These are phyloP conservation scores for Coenonympha arcania DNA, from an alignment of 2,888 invertebrate species.

Conservation along the genomic window DNA sequence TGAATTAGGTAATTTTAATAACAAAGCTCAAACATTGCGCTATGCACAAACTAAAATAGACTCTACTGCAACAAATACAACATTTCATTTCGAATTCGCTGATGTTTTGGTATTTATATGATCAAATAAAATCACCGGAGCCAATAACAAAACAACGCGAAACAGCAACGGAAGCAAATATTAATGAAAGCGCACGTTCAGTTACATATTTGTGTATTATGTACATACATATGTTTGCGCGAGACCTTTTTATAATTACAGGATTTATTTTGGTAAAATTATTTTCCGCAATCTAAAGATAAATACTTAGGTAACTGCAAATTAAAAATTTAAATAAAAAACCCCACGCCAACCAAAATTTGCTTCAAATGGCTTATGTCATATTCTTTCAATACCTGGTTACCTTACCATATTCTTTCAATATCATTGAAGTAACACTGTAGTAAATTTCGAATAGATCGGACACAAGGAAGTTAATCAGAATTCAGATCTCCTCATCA, in stretches of 20 bases:
- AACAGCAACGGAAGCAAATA: constrained; percentile 13
- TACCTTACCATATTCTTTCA: too few species aligned
- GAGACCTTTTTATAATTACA: neutral
- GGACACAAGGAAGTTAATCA: too few species aligned
- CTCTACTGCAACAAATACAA: neutral
- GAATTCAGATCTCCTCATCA: too few species aligned
- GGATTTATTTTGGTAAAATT: too few species aligned
- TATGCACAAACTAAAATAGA: neutral
- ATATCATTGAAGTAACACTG: too few species aligned
- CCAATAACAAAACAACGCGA: constrained; percentile 19
- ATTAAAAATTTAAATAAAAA: too few species aligned
- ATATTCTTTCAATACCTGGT: too few species aligned
- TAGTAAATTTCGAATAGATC: too few species aligned
- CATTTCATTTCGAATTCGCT: neutral
- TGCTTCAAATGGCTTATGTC: too few species aligned
- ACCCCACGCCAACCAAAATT: too few species aligned
- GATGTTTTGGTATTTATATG: constrained; percentile 9
- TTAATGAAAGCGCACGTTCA: neutral
- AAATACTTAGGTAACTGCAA: too few species aligned
- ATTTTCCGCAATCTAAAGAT: too few species aligned
- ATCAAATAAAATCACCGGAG: constrained; percentile 20
- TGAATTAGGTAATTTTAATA: constrained; percentile 24
- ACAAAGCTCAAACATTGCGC: constrained; percentile 9
- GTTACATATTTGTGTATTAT: neutral
- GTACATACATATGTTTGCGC: neutral